Percentiles rank a stretch among this genome's conserved stretches.
Conservation (phyloP, 2,888 invertebrate genomes). For the Acanthosepion lycidas region DNA sequence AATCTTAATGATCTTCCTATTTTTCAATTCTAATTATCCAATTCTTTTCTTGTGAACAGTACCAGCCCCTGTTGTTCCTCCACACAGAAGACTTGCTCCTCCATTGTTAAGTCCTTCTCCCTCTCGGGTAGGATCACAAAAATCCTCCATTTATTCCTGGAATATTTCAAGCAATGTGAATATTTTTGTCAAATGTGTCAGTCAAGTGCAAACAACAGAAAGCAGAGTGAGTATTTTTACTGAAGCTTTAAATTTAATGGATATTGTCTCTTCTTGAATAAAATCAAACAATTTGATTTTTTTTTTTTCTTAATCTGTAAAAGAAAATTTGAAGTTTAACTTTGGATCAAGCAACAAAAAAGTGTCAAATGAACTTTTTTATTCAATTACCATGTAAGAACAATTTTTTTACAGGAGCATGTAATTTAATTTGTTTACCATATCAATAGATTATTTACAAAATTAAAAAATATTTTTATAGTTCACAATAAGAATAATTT, state of each 20-base stretch:
- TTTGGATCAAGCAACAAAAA: no score
- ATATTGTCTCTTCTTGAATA: no score
- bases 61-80: constrained; percentile 37
- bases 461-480: no score
- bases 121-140: not conserved
- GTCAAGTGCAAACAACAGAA: constrained; percentile 40
- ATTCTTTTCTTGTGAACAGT: not conserved
- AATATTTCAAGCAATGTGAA: constrained; percentile 6
- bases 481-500: no score
- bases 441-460: no score
- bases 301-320: no score
- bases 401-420: no score
- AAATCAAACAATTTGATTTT: no score
- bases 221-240: not conserved
- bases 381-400: no score
- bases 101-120: not conserved
- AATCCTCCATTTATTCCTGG: constrained; percentile 1
- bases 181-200: constrained; percentile 39
- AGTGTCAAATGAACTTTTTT: no score
- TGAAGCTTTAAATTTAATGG: not conserved
- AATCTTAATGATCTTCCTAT: not conserved
- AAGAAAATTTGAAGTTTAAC: no score
- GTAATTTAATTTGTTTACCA: no score
- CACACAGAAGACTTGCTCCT: not conserved
- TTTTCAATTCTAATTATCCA: not conserved